Percentiles rank a stretch among this genome's conserved stretches.
Evolutionary conservation across 2,888 invertebrate species (phyloP).

Genomic region (Dicranocentrus wangi): DNA sequence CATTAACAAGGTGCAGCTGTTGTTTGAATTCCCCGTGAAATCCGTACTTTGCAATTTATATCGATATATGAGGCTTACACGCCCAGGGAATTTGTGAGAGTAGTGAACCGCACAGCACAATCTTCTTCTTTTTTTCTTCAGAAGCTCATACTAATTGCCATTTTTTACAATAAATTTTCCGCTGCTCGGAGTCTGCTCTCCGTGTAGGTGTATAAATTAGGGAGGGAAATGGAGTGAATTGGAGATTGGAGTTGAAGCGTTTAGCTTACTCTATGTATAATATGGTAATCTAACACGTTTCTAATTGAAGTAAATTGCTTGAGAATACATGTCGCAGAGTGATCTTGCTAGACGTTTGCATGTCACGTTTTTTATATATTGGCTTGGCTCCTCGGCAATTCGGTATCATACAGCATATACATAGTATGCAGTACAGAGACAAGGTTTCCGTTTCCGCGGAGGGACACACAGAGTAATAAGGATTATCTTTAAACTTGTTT

Average conservation of each 20-base stretch:
- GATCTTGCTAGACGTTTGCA: background rate
- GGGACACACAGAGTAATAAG: background rate
- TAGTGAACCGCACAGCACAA: background rate
- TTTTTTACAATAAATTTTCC: background rate
- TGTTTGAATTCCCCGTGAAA: too few relatives aligned
- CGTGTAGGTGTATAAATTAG: background rate
- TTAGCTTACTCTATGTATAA: background rate
- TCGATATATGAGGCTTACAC: too few relatives aligned
- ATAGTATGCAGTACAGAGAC: background rate
- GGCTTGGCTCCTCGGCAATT: too few relatives aligned
- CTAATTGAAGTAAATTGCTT: constrained; percentile 2
- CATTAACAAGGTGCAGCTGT: too few relatives aligned
- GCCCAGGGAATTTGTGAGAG: background rate
- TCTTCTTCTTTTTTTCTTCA: background rate
- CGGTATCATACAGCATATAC: background rate
- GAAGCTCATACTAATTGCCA: background rate
- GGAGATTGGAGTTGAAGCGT: background rate
- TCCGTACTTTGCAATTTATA: too few relatives aligned
- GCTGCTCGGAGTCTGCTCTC: background rate
- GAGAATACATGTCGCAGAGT: background rate
- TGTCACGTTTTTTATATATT: background rate
- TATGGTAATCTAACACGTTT: background rate
- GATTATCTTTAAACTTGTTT: background rate
- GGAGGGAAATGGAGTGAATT: background rate
- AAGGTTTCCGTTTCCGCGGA: background rate